These are phyloP conservation scores for Mastacembelus armatus DNA, from an alignment of 2,797 vertebrate species.

Conservation along the genomic window DNA sequence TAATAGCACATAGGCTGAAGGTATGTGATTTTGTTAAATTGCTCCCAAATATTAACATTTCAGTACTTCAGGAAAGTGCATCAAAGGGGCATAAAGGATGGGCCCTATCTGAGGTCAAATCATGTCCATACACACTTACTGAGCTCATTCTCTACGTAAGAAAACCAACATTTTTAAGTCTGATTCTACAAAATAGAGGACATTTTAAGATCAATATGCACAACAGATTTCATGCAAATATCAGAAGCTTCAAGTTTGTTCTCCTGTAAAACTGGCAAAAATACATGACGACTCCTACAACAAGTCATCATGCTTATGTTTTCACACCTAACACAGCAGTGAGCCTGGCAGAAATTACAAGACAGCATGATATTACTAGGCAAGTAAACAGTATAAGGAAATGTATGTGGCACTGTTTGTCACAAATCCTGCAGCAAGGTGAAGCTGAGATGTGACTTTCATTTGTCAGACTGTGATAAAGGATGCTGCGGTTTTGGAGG, in stretches of 20 bases:
- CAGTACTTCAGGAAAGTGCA: not conserved
- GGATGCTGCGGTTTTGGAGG: not conserved
- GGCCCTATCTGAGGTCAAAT: not conserved
- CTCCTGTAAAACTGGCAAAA: not conserved
- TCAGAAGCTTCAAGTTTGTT: not conserved
- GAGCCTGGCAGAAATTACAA: not conserved
- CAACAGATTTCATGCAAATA: too few species aligned
- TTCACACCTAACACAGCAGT: not conserved
- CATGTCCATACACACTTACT: not conserved
- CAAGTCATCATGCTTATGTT: not conserved
- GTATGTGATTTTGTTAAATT: not conserved
- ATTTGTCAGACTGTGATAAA: not conserved
- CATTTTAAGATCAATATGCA: too few species aligned
- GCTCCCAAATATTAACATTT: not conserved
- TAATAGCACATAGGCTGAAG: not conserved
- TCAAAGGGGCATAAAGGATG: not conserved
- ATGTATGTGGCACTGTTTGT: too few species aligned
- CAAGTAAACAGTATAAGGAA: too few species aligned
- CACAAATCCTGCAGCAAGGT: not conserved
- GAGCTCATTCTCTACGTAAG: not conserved
- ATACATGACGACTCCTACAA: not conserved
- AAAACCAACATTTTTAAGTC: too few species aligned
- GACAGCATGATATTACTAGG: not conserved
- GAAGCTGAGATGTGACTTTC: not conserved
- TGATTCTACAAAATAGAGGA: not conserved